A percentile compares a stretch with the other conserved stretches of the same genome.
Evolutionary conservation across 2,113 vertebrate genomes (phyloP).

Genomic region (Melanotaenia duboulayi): DNA sequence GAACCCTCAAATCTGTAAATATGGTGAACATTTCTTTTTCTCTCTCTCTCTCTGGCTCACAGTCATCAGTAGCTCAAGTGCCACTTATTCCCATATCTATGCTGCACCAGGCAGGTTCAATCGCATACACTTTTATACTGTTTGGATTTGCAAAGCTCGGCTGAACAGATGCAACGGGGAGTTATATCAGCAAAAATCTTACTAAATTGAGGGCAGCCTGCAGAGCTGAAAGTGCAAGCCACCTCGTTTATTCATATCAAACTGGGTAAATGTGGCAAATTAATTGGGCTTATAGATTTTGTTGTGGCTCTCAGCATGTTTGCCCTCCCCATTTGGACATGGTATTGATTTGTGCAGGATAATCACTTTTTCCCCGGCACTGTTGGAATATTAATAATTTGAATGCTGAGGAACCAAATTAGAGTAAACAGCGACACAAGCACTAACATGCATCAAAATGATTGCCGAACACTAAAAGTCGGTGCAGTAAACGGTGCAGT

Average conservation of each 20-base stretch:
- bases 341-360: slow-evolving; percentile 55
- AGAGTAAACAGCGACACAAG: slow-evolving; percentile 44
- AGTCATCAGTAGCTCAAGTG: slow-evolving; percentile 36
- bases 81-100: slow-evolving; percentile 34
- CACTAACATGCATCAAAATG: slow-evolving; percentile 29
- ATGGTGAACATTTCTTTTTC: neutral
- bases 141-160: slow-evolving; percentile 46
- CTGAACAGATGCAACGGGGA: slow-evolving; percentile 33
- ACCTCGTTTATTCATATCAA: slow-evolving; percentile 68
- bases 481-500: slow-evolving; percentile 10
- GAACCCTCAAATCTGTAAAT: slow-evolving; percentile 16
- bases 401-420: slow-evolving; percentile 53
- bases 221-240: slow-evolving; percentile 44
- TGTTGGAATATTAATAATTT: slow-evolving; percentile 52
- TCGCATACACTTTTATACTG: slow-evolving; percentile 28
- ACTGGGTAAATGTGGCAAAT: slow-evolving; percentile 59
- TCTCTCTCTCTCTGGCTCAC: slow-evolving; percentile 25
- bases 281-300: slow-evolving; percentile 65
- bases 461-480: slow-evolving; percentile 38
- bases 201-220: slow-evolving; percentile 49
- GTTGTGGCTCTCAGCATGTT: slow-evolving; percentile 42
- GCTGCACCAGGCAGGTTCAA: slow-evolving; percentile 25
- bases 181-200: slow-evolving; percentile 46
- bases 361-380: slow-evolving; percentile 51
- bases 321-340: slow-evolving; percentile 48